A percentile compares a stretch with the other conserved stretches of the same genome.
Conservation (phyloP, 30 jellyfish, hydroid and myxozoan species). For the Nemopilema nomurai region DNA sequence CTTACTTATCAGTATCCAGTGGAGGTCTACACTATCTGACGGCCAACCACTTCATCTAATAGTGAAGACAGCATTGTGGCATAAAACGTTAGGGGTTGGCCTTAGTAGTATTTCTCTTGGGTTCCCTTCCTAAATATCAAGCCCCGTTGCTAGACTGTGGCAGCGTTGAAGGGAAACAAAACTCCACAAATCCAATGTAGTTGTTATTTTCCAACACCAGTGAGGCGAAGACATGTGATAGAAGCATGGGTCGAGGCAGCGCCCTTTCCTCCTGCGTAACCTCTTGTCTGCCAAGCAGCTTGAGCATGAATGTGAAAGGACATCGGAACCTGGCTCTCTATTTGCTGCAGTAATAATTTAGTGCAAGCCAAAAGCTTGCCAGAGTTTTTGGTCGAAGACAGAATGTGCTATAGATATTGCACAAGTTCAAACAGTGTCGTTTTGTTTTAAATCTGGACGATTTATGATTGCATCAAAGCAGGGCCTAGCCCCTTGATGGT, state of each 20-base stretch:
- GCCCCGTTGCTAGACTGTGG: too few relatives aligned
- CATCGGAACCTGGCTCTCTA: neutral
- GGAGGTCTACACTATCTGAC: too few relatives aligned
- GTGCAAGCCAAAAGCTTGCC: neutral
- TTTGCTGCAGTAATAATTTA: neutral
- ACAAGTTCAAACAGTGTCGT: neutral
- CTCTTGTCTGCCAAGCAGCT: constrained; percentile 16
- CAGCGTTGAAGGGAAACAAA: too few relatives aligned
- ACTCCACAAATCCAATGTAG: too few relatives aligned
- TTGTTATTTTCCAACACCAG: too few relatives aligned
- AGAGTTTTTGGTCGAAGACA: neutral
- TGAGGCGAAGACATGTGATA: constrained; percentile 13
- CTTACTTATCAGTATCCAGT: too few relatives aligned
- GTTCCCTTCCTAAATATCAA: too few relatives aligned
- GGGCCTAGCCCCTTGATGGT: constrained; percentile 62
- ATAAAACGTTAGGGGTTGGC: too few relatives aligned
- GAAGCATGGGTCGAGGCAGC: constrained; percentile 77
- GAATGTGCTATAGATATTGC: neutral
- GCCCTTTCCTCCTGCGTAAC: constrained; percentile 66
- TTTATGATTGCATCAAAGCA: neutral
- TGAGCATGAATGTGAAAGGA: neutral
- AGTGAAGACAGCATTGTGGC: too few relatives aligned
- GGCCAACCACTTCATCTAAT: too few relatives aligned
- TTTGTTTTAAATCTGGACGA: neutral
- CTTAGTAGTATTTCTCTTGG: too few relatives aligned